Evolutionary conservation across 2,113 vertebrate species (phyloP).

Genomic region (Pedetes capensis): DNA sequence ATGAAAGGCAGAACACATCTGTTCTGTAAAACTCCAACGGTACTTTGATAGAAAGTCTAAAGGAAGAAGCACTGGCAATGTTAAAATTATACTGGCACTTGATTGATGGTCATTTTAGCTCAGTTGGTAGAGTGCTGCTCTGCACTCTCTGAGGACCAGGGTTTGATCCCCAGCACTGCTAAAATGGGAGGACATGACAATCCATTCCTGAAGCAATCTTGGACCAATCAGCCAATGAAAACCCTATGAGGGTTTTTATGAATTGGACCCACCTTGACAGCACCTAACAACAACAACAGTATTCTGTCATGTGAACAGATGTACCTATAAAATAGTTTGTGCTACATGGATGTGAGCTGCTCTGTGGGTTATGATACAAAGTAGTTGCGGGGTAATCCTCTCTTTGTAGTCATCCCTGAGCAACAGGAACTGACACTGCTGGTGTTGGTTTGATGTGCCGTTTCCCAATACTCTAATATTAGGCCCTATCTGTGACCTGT

Average conservation of each 20-base stretch:
- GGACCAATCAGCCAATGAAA: too few relatives aligned
- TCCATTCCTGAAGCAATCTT: too few relatives aligned
- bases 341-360: not conserved
- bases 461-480: not conserved
- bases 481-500: too few relatives aligned
- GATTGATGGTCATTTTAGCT: too few relatives aligned
- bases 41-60: not conserved
- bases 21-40: not conserved
- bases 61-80: not conserved
- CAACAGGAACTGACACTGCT: not conserved
- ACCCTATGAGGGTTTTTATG: too few relatives aligned
- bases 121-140: not conserved
- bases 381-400: not conserved
- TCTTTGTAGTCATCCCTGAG: not conserved
- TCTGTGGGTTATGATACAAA: not conserved
- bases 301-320: not conserved
- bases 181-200: too few relatives aligned
- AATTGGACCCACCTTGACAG: too few relatives aligned
- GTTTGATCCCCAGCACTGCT: too few relatives aligned
- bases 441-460: not conserved
- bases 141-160: not conserved
- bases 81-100: not conserved
- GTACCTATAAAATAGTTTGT: not conserved
- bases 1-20: not conserved
- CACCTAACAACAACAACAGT: too few relatives aligned